phyloP scores from a whole-genome alignment of 2,888 invertebrate species.

The Pemphredon lugubris region DNA sequence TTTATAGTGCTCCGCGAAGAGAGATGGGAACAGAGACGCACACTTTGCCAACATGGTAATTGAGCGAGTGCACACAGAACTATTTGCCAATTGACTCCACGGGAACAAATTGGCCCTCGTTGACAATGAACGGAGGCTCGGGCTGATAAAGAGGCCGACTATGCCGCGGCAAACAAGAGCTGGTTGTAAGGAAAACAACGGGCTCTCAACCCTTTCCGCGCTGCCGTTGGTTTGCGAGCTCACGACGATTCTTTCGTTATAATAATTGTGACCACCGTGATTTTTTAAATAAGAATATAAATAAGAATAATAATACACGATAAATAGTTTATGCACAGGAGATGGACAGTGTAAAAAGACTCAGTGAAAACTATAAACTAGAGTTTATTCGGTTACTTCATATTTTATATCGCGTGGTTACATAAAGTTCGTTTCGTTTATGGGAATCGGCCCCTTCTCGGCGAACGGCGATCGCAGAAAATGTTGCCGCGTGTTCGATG shows the following conservation, averaged over 20 bases:
- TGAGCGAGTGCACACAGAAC: slow-evolving; percentile 55
- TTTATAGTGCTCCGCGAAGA: neutral
- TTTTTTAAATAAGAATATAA: too few relatives aligned
- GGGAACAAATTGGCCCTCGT: slow-evolving; percentile 56
- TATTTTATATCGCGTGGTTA: neutral
- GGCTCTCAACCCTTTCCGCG: too few relatives aligned
- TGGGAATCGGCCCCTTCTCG: slow-evolving; percentile 23
- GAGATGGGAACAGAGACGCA: slow-evolving; percentile 1
- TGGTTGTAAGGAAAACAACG: neutral
- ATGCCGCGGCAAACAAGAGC: neutral
- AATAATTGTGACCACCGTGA: too few relatives aligned
- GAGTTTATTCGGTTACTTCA: too few relatives aligned
- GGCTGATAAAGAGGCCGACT: slow-evolving; percentile 35
- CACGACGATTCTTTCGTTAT: too few relatives aligned
- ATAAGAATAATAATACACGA: too few relatives aligned
- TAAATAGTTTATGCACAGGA: too few relatives aligned
- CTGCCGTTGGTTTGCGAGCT: too few relatives aligned
- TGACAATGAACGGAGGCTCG: slow-evolving; percentile 42
- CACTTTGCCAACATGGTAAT: slow-evolving; percentile 44
- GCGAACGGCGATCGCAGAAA: slow-evolving; percentile 21
- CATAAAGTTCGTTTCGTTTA: slow-evolving; percentile 1
- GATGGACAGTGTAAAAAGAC: too few relatives aligned
- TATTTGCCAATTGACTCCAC: slow-evolving; percentile 63
- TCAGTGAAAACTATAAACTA: too few relatives aligned
- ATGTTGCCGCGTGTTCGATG: slow-evolving; percentile 20